These are phyloP conservation scores for Laothoe populi DNA, from an alignment of 2,888 invertebrate species.

Conservation along the genomic window DNA sequence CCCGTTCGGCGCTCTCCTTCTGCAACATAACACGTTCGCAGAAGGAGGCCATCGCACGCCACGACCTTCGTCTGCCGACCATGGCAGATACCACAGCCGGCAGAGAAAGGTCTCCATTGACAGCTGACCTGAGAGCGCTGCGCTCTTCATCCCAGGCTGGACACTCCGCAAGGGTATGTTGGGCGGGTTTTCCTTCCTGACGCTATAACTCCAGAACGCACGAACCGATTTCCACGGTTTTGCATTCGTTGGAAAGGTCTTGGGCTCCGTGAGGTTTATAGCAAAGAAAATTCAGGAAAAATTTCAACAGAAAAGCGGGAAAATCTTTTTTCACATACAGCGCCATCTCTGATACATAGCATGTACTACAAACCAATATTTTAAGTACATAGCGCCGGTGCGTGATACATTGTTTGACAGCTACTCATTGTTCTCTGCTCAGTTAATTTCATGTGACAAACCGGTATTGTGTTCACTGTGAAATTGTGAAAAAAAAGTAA, in stretches of 20 bases:
- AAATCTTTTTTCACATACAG: constrained; percentile 9
- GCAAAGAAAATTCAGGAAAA: constrained; percentile 30
- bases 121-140: too few species aligned
- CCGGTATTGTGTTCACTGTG: constrained; percentile 36
- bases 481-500: constrained; percentile 31
- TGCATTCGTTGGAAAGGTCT: constrained; percentile 45
- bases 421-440: constrained; percentile 33
- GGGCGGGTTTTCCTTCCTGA: not conserved
- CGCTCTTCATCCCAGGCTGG: too few species aligned
- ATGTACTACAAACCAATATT: constrained; percentile 34
- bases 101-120: too few species aligned
- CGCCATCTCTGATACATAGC: constrained; percentile 40
- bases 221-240: constrained; percentile 35
- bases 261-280: constrained; percentile 40
- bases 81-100: too few species aligned
- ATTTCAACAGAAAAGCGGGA: constrained; percentile 27
- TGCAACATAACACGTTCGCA: too few species aligned
- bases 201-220: constrained; percentile 32
- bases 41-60: too few species aligned
- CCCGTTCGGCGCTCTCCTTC: too few species aligned
- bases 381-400: constrained; percentile 18
- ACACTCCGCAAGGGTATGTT: too few species aligned
- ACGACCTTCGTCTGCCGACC: too few species aligned
- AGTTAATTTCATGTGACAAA: constrained; percentile 35
- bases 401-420: constrained; percentile 17